Evolutionary conservation across 1,140 invertebrate genomes (phyloP).

Genomic region (Bombus confusus): DNA sequence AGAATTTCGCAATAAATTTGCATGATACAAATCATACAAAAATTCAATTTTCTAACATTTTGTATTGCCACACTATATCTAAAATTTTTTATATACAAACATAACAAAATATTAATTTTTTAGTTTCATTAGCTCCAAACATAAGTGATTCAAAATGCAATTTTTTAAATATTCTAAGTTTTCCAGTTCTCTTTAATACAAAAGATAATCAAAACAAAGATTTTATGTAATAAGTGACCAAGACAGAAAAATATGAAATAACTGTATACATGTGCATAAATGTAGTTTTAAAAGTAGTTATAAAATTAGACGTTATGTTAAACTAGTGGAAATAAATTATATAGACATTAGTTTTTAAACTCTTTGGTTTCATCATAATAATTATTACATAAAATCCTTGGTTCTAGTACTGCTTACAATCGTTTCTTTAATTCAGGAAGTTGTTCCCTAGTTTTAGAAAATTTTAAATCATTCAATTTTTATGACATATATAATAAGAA

Average conservation of each 20-base stretch:
- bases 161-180: conserved; percentile 15
- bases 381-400: conserved; percentile 68
- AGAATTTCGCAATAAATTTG: conserved; percentile 42
- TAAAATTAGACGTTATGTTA: conserved; percentile 35
- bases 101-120: conserved; percentile 51
- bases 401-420: conserved; percentile 26
- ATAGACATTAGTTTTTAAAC: conserved; percentile 50
- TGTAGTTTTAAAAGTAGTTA: conserved; percentile 38
- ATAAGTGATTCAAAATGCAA: conserved; percentile 34
- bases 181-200: conserved; percentile 4
- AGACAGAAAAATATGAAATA: conserved; percentile 21
- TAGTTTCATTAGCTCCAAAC: conserved; percentile 28
- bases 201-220: conserved; percentile 50
- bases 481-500: not conserved
- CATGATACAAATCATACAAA: conserved; percentile 37
- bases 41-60: conserved; percentile 42
- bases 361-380: conserved; percentile 63
- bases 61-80: conserved; percentile 27
- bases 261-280: conserved; percentile 16
- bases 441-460: conserved; percentile 32
- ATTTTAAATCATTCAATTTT: conserved; percentile 4
- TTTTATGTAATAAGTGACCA: conserved; percentile 66
- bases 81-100: conserved; percentile 49
- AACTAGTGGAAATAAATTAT: conserved; percentile 51
- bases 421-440: conserved; percentile 44